Percentiles rank a stretch among this genome's conserved stretches.
These are phyloP conservation scores for Myiopsitta monachus DNA, from an alignment of 2,113 vertebrate species.

Conservation along the genomic window DNA sequence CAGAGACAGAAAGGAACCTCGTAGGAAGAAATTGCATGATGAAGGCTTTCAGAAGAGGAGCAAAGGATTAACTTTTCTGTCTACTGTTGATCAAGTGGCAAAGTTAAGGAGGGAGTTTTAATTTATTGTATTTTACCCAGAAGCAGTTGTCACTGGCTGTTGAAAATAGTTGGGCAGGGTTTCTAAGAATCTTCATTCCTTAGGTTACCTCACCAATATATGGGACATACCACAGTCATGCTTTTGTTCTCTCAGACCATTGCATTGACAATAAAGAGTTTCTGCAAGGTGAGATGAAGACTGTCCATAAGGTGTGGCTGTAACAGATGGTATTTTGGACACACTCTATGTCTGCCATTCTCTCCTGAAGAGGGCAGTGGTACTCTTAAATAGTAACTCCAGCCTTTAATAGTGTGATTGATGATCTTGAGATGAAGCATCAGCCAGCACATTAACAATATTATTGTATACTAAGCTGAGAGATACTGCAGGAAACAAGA, in stretches of 20 bases:
- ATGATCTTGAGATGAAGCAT: constrained; percentile 32
- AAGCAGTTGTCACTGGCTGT: not conserved
- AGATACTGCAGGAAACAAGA: constrained; percentile 2
- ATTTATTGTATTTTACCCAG: not conserved
- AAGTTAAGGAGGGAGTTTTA: not conserved
- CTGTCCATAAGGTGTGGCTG: not conserved
- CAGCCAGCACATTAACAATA: not conserved
- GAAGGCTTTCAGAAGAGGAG: not conserved
- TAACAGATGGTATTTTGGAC: not conserved
- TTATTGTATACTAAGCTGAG: not conserved
- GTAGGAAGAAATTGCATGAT: not conserved
- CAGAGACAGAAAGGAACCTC: not conserved
- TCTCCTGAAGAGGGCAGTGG: constrained; percentile 53
- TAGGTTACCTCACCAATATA: not conserved
- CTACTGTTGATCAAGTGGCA: not conserved
- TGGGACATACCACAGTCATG: fast-evolving
- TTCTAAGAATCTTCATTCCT: not conserved
- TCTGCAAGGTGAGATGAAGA: not conserved
- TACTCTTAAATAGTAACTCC: constrained; percentile 23
- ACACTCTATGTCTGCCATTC: not conserved
- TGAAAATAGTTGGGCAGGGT: not conserved
- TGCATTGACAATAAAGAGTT: not conserved
- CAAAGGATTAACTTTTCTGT: not conserved
- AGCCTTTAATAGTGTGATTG: not conserved
- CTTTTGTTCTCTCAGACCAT: not conserved